Base-by-base conservation (phyloP, 2,888 invertebrate species). In the Leptopilina myrica region DNA sequence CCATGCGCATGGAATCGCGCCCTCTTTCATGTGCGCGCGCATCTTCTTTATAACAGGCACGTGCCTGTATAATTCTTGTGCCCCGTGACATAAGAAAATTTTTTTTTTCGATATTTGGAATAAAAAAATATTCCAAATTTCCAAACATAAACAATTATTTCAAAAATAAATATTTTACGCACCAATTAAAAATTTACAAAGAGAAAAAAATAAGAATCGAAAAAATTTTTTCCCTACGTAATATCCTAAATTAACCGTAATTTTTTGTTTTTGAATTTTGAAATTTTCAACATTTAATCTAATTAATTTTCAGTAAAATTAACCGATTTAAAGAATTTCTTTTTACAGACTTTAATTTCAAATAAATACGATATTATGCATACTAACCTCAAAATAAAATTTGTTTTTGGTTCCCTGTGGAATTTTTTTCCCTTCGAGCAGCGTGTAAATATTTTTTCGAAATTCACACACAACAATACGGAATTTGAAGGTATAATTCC, bases 1-100 rank as follows among this genome's bases (percentile, higher is more conserved):
- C 79, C 77, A 64, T 76, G 67, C 14, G 77, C 56, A 56, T 56
- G 33, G 64, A 64, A 53, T 78, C 64, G 8, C 59, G 79, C 56
- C 76, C 33, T 15, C 46, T 26, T 26, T 49, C 14, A 12, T 5
- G 43, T 14, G 69, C 77, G 77, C 80, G 69, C 79, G 77, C 77
- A 64, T 26, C 14, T 14, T 33, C 15, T 43, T 12, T 20, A 66
- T 67, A 40, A 73, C 77, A 77, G 77, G 77, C 8, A n/a, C 15
- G 77, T 53, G 1, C 12, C 2, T 14, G 8, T 4, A 15, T 59
- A 9, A 59, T 56, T 59, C 15, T 62, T 3, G 5, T 5, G 5
- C 59, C 59, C 59, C 59, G 5, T n/a, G 14, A n/a, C n/a, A 59
- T n/a, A n/a, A 59, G 4, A 59, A 56, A 56, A 56, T 56, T 56